These are phyloP conservation scores for Phymorhynchus buccinoides DNA, from an alignment of 1,140 invertebrate species.

Conservation along the genomic window DNA sequence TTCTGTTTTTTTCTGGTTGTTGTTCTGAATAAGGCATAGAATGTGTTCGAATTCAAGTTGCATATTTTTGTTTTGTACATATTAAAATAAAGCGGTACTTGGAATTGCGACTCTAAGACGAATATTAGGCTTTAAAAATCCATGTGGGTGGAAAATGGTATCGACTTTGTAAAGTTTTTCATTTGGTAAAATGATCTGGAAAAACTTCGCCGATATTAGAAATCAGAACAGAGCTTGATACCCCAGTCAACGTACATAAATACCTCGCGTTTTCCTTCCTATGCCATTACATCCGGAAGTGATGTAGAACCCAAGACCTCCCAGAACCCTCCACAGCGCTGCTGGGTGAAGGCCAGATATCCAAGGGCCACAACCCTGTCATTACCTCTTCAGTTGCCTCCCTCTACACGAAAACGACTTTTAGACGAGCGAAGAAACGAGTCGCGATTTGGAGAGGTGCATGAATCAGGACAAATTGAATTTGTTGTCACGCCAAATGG, in stretches of 20 bases:
- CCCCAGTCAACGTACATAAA: neutral
- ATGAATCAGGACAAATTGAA: slow-evolving; percentile 52
- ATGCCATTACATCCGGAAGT: neutral
- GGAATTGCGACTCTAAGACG: too few relatives aligned
- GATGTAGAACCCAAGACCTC: neutral
- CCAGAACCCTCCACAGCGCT: neutral
- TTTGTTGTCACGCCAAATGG: slow-evolving; percentile 46
- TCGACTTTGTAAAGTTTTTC: too few relatives aligned
- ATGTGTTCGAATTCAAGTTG: too few relatives aligned
- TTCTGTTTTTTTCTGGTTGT: too few relatives aligned
- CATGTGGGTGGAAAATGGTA: too few relatives aligned
- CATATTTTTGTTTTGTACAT: too few relatives aligned
- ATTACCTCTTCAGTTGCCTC: slow-evolving; percentile 35
- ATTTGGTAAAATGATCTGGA: too few relatives aligned
- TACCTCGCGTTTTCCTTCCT: neutral
- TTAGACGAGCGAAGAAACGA: slow-evolving; percentile 25
- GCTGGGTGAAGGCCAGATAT: neutral
- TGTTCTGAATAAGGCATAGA: too few relatives aligned
- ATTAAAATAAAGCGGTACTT: too few relatives aligned
- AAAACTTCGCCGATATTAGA: neutral
- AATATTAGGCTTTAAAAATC: too few relatives aligned
- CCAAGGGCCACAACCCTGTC: slow-evolving; percentile 36
- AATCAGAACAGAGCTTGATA: neutral
- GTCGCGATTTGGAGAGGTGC: slow-evolving; percentile 34
- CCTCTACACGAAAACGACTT: slow-evolving; percentile 37